These are phyloP conservation scores for Cyprinodon diabolis DNA, from an alignment of 2,797 vertebrate species.

Conservation along the genomic window DNA sequence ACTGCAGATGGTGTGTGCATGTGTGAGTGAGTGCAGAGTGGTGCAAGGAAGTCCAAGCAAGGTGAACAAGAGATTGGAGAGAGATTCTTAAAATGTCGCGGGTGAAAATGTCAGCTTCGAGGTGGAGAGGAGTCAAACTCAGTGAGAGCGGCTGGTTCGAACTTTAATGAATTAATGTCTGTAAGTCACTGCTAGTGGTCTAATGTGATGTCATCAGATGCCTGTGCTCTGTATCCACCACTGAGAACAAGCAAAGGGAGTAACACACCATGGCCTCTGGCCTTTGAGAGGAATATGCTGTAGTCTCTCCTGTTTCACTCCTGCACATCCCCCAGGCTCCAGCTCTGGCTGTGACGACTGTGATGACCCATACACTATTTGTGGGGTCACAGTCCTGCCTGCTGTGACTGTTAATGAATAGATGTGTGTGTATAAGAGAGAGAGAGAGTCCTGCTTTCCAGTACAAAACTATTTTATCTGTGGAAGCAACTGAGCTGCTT, in stretches of 20 bases:
- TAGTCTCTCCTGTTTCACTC: slow-evolving; percentile 52
- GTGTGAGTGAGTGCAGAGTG: slow-evolving; percentile 21
- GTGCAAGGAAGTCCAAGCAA: slow-evolving; percentile 50
- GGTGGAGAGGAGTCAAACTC: slow-evolving; percentile 73
- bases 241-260: slow-evolving; percentile 50
- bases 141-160: slow-evolving; percentile 59
- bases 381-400: slow-evolving; percentile 49
- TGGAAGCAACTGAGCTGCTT: slow-evolving; percentile 37
- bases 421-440: not conserved
- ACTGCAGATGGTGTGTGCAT: not conserved
- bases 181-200: slow-evolving; percentile 50
- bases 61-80: slow-evolving; percentile 58
- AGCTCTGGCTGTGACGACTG: slow-evolving; percentile 21
- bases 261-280: slow-evolving; percentile 53
- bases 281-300: slow-evolving; percentile 61
- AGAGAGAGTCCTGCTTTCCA: slow-evolving; percentile 10
- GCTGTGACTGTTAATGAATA: slow-evolving; percentile 36
- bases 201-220: slow-evolving; percentile 63
- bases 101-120: slow-evolving; percentile 69
- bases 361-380: slow-evolving; percentile 58
- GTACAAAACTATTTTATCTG: slow-evolving; percentile 39
- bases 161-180: slow-evolving; percentile 75
- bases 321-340: slow-evolving; percentile 48
- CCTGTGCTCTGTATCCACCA: slow-evolving; percentile 44
- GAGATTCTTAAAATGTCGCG: slow-evolving; percentile 71